Percentiles rank a stretch among this genome's conserved stretches.
Evolutionary conservation across 2,113 vertebrate genomes (phyloP).

Genomic region (Odontesthes bonariensis): DNA sequence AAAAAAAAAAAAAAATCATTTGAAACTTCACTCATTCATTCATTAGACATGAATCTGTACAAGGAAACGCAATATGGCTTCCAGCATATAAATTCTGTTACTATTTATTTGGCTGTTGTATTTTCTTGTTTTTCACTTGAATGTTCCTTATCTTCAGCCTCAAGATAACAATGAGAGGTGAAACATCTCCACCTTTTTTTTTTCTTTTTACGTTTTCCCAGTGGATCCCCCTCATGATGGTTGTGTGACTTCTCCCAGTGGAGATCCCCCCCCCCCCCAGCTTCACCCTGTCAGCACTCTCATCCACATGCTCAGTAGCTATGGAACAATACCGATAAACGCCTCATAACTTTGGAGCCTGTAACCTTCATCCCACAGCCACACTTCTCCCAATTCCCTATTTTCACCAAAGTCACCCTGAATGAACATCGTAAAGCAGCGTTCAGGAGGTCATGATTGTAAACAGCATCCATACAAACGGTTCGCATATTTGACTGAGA

Average conservation of each 20-base stretch:
- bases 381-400: no score
- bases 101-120: no score
- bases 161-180: background rate
- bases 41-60: background rate
- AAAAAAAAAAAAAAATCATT: no score
- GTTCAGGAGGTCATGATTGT: background rate
- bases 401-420: no score
- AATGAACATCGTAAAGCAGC: background rate
- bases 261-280: background rate
- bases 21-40: background rate
- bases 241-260: slow-evolving; percentile 18
- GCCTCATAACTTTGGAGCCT: background rate
- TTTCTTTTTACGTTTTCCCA: background rate
- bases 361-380: no score
- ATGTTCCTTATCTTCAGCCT: no score
- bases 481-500: background rate
- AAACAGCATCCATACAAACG: no score
- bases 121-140: no score
- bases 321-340: no score
- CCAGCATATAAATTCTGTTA: no score
- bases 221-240: background rate
- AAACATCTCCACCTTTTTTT: background rate
- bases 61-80: no score
- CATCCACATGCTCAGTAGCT: background rate
- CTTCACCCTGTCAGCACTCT: background rate